Conservation (phyloP, 2,113 vertebrate genomes). For the Oenanthe oenanthe region DNA sequence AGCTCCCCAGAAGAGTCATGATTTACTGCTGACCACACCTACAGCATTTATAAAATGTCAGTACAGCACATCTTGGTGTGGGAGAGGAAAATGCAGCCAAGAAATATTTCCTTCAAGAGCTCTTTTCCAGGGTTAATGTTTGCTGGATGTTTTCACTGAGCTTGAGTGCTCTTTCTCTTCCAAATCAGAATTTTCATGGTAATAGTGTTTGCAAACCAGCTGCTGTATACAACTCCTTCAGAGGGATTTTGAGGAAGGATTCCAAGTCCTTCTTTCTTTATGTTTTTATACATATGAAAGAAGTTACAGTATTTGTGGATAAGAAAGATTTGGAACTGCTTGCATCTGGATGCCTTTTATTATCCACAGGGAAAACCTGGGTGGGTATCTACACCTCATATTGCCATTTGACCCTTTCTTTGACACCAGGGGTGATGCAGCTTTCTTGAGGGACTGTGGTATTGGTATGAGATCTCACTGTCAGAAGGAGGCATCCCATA, state of each 20-base stretch:
- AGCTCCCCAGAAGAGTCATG: slow-evolving; percentile 27
- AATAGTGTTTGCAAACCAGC: slow-evolving; percentile 5
- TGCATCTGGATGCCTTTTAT: background rate
- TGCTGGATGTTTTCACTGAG: background rate
- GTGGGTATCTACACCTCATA: background rate
- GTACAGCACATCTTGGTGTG: slow-evolving; percentile 47
- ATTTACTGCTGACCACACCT: slow-evolving; percentile 45
- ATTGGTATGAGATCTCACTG: background rate
- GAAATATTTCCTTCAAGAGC: background rate
- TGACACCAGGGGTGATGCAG: background rate
- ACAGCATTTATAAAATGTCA: slow-evolving; percentile 37
- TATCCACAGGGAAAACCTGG: background rate
- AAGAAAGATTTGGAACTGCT: background rate
- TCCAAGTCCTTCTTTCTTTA: slow-evolving; percentile 23
- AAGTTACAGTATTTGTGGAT: background rate
- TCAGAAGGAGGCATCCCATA: background rate
- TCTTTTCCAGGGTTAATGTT: background rate
- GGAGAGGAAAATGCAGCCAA: slow-evolving; percentile 21
- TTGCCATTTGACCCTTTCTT: background rate
- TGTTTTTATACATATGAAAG: background rate
- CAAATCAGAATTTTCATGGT: background rate
- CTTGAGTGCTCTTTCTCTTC: background rate
- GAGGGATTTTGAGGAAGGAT: slow-evolving; percentile 15
- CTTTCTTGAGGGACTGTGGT: background rate
- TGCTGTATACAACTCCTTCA: background rate